A percentile compares a stretch with the other conserved stretches of the same genome.
These are phyloP conservation scores for Strix uralensis DNA, from an alignment of 2,113 vertebrate genomes.

Conservation along the genomic window DNA sequence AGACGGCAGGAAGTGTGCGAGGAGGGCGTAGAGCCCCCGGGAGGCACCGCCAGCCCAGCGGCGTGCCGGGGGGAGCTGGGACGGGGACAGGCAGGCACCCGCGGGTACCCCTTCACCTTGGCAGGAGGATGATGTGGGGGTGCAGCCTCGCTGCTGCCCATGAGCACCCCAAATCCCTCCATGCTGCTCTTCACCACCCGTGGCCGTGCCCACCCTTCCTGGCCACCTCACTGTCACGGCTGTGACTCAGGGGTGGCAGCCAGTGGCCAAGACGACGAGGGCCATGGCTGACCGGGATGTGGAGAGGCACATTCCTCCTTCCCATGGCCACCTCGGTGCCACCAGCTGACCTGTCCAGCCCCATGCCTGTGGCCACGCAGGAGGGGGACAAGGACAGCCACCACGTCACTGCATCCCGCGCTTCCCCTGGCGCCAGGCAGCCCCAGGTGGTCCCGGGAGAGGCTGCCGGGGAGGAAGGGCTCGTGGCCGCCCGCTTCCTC, in stretches of 20 bases:
- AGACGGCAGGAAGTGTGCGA: conserved; percentile 61
- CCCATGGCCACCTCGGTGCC: not conserved
- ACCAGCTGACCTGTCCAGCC: not conserved
- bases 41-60: conserved; percentile 35
- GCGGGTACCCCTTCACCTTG: accelerated
- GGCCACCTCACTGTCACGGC: not conserved
- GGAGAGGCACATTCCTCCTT: not conserved
- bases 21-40: conserved; percentile 20
- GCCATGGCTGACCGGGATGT: accelerated
- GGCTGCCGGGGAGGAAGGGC: not conserved
- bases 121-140: not conserved
- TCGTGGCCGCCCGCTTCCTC: conserved; percentile 3
- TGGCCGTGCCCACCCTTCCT: not conserved
- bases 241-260: conserved; percentile 25
- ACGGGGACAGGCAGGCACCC: not conserved
- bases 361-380: accelerated
- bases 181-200: accelerated
- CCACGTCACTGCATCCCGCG: not conserved
- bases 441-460: not conserved
- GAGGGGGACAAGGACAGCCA: not conserved
- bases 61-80: not conserved
- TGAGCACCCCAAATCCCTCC: not conserved
- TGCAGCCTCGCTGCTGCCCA: not conserved
- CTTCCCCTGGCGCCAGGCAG: not conserved
- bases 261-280: not conserved